Base-by-base conservation (phyloP, 2,888 invertebrate genomes). In the Cheilosia impressa region DNA sequence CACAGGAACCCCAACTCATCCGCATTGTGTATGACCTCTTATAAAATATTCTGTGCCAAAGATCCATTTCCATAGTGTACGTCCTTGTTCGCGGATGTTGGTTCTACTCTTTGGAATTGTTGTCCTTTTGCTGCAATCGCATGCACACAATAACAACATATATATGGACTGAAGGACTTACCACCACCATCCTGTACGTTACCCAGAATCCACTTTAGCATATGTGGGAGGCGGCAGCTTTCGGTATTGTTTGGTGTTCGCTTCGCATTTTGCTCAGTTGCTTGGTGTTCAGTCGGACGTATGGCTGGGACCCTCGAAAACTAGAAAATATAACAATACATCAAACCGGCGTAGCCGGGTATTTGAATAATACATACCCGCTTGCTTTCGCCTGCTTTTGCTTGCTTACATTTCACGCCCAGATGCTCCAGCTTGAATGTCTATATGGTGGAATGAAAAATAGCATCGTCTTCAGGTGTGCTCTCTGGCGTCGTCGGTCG, bases 281-380 rank as follows among this genome's bases (percentile, higher is more conserved):
- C 31, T 60, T 52, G 38, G 41, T 66, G 66, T 62, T 62, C 55
- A 73, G 83, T 83, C 62, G 73, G 78, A 73, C 73, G 50, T 58
- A 50, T 43, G 1, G 31, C 31, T 31, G 55, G 57, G 66, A 52
- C 62, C 73, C 66, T 60, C 65, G 69, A 79, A 79, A 79, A 69
- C 69, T 58, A 65, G 43, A 76, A 85, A 66, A 81, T 81, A 81
- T 81, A 85, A 81, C 81, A 85, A 85, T 81, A 52, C 80, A 80
- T 85, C 85, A 85, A 81, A 76, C 80, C 71, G 80, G 66, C 81
- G 60, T 72, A 85, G 85, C 72, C 62, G 71, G 80, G 71, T 85
- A 85, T 85, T 85, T 85, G 85, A 85, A 85, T 85, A 85, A 85
- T 76, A 85, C 85, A 85, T 77, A 85, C 81, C 80, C 85, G 85